phyloP scores from a whole-genome alignment of 2,113 vertebrate species.

The Cinclus mexicanus region DNA sequence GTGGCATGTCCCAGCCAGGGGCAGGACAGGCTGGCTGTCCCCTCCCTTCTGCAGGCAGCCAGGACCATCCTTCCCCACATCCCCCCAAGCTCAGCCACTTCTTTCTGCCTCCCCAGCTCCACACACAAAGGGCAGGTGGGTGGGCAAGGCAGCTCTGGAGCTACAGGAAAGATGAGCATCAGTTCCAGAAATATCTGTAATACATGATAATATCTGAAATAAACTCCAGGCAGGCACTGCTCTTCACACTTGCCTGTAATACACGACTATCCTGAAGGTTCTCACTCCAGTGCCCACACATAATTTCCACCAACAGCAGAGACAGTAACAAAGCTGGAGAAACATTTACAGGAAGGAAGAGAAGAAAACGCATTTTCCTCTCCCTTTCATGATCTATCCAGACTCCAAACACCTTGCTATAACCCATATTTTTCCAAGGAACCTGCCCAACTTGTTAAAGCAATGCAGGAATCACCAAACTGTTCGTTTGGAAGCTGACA shows the following conservation, averaged over 20 bases:
- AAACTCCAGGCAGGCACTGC: neutral
- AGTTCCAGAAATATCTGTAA: neutral
- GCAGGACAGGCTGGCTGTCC: neutral
- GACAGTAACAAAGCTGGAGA: neutral
- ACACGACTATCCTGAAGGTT: neutral
- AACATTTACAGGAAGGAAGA: neutral
- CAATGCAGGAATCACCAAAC: fast-evolving
- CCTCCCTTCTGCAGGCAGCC: neutral
- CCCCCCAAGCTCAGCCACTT: fast-evolving
- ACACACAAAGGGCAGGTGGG: neutral
- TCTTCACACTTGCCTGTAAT: neutral
- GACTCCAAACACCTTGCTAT: neutral
- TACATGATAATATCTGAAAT: neutral
- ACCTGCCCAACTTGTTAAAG: neutral
- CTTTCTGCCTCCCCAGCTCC: neutral
- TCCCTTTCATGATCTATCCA: neutral
- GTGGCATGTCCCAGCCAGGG: neutral
- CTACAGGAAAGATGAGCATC: neutral
- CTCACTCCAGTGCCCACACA: neutral
- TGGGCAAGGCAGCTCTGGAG: neutral
- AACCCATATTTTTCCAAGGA: neutral
- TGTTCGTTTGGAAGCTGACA: neutral
- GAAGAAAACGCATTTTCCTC: neutral
- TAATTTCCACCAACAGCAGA: neutral
- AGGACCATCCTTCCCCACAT: neutral